These are phyloP conservation scores for Siderastrea radians DNA, from an alignment of 92 coral and sea anemone species.

Conservation along the genomic window DNA sequence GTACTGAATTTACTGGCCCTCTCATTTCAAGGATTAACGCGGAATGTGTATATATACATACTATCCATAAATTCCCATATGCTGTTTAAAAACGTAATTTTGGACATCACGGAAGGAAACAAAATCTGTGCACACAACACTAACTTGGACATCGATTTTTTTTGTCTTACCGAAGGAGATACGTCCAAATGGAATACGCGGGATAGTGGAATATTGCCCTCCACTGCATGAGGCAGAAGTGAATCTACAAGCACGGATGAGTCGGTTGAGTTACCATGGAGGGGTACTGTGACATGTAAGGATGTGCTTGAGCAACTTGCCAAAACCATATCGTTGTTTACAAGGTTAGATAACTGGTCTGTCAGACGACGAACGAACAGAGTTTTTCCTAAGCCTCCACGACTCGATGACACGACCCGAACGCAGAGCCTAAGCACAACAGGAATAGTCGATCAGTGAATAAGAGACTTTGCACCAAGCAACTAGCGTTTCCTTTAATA, in stretches of 20 bases:
- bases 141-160: too few species aligned
- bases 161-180: slow-evolving; percentile 88
- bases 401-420: slow-evolving; percentile 79
- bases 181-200: slow-evolving; percentile 86
- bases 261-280: slow-evolving; percentile 83
- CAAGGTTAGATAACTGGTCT: slow-evolving; percentile 58
- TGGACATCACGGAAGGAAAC: too few species aligned
- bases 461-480: not conserved
- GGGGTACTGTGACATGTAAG: slow-evolving; percentile 75
- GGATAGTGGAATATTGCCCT: slow-evolving; percentile 79
- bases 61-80: too few species aligned
- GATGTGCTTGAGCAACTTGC: not conserved
- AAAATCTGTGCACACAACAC: not conserved
- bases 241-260: slow-evolving; percentile 66
- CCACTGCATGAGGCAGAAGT: slow-evolving; percentile 74
- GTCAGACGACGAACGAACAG: slow-evolving; percentile 70
- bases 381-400: slow-evolving; percentile 88
- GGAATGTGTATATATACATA: too few species aligned
- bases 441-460: not conserved
- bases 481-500: slow-evolving; percentile 9
- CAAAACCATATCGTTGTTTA: slow-evolving; percentile 52
- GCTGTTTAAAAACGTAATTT: too few species aligned
- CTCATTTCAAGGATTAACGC: too few species aligned
- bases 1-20: too few species aligned
- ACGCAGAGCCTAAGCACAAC: slow-evolving; percentile 62